Evolutionary conservation across 1,140 invertebrate species (phyloP).

Genomic region (Hirudo medicinalis): DNA sequence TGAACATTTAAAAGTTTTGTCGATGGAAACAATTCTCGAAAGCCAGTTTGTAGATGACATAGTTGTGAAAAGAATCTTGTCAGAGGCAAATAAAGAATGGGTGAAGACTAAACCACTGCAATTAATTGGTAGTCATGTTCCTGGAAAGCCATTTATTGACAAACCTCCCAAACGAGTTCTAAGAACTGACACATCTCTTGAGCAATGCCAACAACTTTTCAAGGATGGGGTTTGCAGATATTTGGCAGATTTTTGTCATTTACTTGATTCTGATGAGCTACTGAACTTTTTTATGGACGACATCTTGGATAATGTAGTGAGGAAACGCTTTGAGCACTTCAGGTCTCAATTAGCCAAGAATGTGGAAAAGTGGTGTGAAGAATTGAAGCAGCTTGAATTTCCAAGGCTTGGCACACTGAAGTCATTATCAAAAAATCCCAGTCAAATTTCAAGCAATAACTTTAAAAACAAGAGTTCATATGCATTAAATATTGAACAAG

Average conservation of each 20-base stretch:
- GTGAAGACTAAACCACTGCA: conserved; percentile 15
- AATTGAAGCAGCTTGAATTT: conserved; percentile 3
- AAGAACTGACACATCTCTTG: neutral
- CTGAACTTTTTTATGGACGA: neutral
- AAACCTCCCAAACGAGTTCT: conserved; percentile 11
- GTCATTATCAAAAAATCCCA: too few relatives aligned
- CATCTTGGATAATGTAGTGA: neutral
- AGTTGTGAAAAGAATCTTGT: neutral
- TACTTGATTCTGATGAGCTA: conserved; percentile 9
- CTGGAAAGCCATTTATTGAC: neutral
- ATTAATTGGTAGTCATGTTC: neutral
- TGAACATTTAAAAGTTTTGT: conserved; percentile 8
- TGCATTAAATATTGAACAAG: neutral
- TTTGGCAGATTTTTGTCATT: conserved; percentile 16
- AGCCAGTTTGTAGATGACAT: conserved; percentile 4
- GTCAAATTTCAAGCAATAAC: too few relatives aligned
- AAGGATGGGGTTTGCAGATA: neutral
- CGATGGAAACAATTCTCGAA: conserved; percentile 14
- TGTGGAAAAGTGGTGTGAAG: conserved; percentile 7
- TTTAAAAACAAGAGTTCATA: neutral
- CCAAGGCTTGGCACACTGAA: too few relatives aligned
- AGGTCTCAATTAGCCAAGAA: neutral
- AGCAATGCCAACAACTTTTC: conserved; percentile 11
- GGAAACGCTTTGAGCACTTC: conserved; percentile 1
- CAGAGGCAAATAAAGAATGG: conserved; percentile 6